Conservation (phyloP, 2,888 invertebrate genomes). For the Protonemura montana region DNA sequence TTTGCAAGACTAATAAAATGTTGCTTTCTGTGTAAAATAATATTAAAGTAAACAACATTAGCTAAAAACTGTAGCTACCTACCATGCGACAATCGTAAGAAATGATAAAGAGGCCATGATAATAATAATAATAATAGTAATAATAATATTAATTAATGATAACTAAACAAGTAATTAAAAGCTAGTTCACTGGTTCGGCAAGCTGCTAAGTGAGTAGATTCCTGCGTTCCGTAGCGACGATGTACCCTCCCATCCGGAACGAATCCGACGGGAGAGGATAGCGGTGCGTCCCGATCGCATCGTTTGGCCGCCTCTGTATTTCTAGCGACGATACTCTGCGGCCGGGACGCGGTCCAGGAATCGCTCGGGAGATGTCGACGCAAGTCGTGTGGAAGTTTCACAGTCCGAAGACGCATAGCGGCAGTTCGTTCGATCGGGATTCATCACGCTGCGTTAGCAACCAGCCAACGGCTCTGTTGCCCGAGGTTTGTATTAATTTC, state of each 20-base stretch:
- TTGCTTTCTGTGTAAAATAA: constrained; percentile 39
- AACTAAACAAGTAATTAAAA: constrained; percentile 7
- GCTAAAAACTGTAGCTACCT: constrained; percentile 34
- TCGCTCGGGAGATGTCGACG: no score
- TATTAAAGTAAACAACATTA: constrained; percentile 30
- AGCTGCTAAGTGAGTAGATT: background rate
- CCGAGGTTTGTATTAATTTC: no score
- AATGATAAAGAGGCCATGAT: background rate
- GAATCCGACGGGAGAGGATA: background rate
- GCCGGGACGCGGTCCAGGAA: no score
- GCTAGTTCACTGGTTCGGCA: constrained; percentile 12
- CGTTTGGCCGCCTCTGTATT: background rate
- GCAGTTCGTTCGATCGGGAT: no score
- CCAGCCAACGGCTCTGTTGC: no score
- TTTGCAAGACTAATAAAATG: background rate
- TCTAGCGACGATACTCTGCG: background rate
- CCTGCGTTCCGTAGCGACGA: background rate
- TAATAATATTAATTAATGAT: constrained; percentile 13
- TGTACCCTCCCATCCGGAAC: no score
- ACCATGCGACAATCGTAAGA: constrained; percentile 12
- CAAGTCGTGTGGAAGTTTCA: no score
- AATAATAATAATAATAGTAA: constrained; percentile 1
- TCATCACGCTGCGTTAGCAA: no score
- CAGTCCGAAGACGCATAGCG: no score
- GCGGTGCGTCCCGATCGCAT: background rate